phyloP scores from a whole-genome alignment of 2,888 invertebrate genomes.

The Heliconius charithonia region DNA sequence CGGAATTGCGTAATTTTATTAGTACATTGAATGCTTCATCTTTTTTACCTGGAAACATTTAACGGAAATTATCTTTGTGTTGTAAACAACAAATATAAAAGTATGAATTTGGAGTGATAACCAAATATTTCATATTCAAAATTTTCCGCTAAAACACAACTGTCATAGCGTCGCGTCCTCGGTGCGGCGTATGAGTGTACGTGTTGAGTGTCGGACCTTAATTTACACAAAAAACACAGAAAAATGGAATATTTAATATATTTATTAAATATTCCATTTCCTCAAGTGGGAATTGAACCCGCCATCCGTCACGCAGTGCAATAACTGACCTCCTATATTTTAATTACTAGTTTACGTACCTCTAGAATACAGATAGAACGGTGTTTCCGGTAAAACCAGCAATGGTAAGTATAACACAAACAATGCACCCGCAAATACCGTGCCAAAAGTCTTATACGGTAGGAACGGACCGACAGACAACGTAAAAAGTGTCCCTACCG shows the following conservation, averaged over 20 bases:
- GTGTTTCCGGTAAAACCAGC: slow-evolving; percentile 64
- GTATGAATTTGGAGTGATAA: too few relatives aligned
- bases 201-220: too few relatives aligned
- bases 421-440: slow-evolving; percentile 52
- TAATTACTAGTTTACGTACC: slow-evolving; percentile 51
- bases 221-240: too few relatives aligned
- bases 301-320: background rate
- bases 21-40: slow-evolving; percentile 48
- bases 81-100: too few relatives aligned
- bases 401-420: slow-evolving; percentile 47
- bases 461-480: slow-evolving; percentile 66
- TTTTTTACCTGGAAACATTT: background rate
- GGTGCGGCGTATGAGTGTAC: too few relatives aligned
- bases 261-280: background rate
- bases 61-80: too few relatives aligned
- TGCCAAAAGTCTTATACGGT: slow-evolving; percentile 59
- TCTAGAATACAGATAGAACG: slow-evolving; percentile 65
- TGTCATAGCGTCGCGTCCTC: too few relatives aligned
- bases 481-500: slow-evolving; percentile 63
- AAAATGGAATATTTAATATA: too few relatives aligned
- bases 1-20: slow-evolving; percentile 61
- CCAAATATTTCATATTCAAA: too few relatives aligned
- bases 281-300: background rate
- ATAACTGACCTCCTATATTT: background rate
- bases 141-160: too few relatives aligned